Conservation (phyloP, 2,113 vertebrate genomes). For the Furnarius figulus region DNA sequence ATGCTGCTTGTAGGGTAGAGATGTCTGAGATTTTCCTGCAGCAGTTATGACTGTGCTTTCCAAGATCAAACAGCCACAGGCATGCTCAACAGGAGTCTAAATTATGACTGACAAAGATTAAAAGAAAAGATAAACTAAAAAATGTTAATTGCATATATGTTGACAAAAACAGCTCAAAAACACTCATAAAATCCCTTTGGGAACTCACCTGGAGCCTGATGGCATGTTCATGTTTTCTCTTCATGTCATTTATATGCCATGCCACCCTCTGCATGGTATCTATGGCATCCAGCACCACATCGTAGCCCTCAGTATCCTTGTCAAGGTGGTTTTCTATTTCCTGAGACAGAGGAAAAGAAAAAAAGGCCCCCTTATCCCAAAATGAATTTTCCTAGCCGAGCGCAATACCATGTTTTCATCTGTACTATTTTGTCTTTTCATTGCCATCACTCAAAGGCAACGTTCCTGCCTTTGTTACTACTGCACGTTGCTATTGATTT, state of each 20-base stretch:
- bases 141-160: background rate
- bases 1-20: conserved; percentile 36
- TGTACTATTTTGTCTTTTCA: background rate
- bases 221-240: conserved; percentile 95
- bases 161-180: background rate
- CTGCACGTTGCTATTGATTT: background rate
- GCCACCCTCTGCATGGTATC: conserved; percentile 99
- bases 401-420: background rate
- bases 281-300: conserved; percentile 95
- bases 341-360: conserved; percentile 49
- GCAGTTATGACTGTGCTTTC: conserved; percentile 3
- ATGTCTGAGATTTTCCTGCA: conserved; percentile 39
- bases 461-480: background rate
- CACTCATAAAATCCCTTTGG: background rate
- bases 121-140: conserved; percentile 25
- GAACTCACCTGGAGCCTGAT: conserved; percentile 88
- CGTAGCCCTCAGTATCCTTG: conserved; percentile 92
- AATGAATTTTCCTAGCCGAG: background rate
- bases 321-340: conserved; percentile 98
- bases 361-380: background rate
- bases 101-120: conserved; percentile 20
- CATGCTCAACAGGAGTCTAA: background rate
- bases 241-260: conserved; percentile 99
- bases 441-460: background rate
- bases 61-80: conserved; percentile 12